Evolutionary conservation across 35 echinoderm and acorn worm genomes (phyloP).

Genomic region (Lytechinus variegatus): DNA sequence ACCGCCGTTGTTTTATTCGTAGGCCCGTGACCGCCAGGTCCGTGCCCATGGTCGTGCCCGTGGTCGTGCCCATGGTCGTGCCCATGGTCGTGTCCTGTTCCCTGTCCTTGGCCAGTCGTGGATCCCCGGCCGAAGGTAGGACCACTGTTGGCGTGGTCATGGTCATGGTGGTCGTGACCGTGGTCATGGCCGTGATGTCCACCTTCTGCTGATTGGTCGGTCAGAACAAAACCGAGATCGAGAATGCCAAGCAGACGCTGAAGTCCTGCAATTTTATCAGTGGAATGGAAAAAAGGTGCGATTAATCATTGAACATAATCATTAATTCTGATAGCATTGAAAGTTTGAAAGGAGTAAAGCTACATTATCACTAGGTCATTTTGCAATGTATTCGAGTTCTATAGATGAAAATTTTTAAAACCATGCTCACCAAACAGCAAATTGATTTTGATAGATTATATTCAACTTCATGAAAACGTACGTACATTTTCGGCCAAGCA

Average conservation of each 20-base stretch:
- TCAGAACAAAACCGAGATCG: neutral
- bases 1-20: neutral
- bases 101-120: neutral
- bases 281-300: neutral
- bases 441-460: too few relatives aligned
- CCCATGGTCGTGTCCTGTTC: neutral
- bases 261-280: neutral
- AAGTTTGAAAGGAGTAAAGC: too few relatives aligned
- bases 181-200: neutral
- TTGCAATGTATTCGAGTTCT: too few relatives aligned
- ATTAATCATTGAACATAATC: too few relatives aligned
- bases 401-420: too few relatives aligned
- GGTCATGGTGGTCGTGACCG: neutral
- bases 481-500: too few relatives aligned
- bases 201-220: neutral
- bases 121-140: neutral
- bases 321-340: too few relatives aligned
- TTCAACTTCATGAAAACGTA: too few relatives aligned
- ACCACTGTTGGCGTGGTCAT: neutral
- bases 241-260: neutral
- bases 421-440: too few relatives aligned
- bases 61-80: conserved; percentile 20
- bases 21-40: neutral
- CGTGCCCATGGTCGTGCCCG: neutral
- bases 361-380: too few relatives aligned